These are phyloP conservation scores for Metacarcinus magister DNA, from an alignment of 2,888 invertebrate genomes.

Conservation along the genomic window DNA sequence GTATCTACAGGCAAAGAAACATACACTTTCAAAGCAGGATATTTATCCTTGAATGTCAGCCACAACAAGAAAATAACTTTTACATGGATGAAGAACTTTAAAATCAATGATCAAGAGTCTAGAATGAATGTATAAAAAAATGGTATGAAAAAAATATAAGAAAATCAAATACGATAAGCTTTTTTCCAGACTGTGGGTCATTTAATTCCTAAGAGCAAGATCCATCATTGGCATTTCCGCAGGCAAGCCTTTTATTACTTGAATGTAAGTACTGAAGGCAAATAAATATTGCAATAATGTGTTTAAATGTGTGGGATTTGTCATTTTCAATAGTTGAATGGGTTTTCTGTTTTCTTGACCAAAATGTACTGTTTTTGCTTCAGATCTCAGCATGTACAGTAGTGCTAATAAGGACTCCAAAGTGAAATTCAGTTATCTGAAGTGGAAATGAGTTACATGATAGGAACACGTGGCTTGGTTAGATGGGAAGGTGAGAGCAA, in stretches of 20 bases:
- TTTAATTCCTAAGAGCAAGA: slow-evolving; percentile 30
- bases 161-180: slow-evolving; percentile 21
- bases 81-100: neutral
- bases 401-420: too few relatives aligned
- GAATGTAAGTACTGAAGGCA: neutral
- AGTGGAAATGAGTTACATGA: too few relatives aligned
- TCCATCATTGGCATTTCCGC: neutral
- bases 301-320: slow-evolving; percentile 16
- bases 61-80: neutral
- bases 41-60: neutral
- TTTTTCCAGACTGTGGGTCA: neutral
- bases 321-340: neutral
- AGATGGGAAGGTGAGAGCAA: too few relatives aligned
- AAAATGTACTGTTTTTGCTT: neutral
- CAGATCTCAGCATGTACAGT: neutral
- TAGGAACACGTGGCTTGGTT: too few relatives aligned
- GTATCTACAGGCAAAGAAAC: too few relatives aligned
- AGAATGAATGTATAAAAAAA: neutral
- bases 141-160: neutral
- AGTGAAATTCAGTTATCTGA: too few relatives aligned
- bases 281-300: neutral
- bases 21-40: neutral
- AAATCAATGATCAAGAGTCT: neutral
- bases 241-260: slow-evolving; percentile 23
- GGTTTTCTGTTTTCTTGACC: neutral